Percentiles rank a stretch among this genome's conserved stretches.
Evolutionary conservation across 1,140 invertebrate species (phyloP).

Genomic region (Mya arenaria): DNA sequence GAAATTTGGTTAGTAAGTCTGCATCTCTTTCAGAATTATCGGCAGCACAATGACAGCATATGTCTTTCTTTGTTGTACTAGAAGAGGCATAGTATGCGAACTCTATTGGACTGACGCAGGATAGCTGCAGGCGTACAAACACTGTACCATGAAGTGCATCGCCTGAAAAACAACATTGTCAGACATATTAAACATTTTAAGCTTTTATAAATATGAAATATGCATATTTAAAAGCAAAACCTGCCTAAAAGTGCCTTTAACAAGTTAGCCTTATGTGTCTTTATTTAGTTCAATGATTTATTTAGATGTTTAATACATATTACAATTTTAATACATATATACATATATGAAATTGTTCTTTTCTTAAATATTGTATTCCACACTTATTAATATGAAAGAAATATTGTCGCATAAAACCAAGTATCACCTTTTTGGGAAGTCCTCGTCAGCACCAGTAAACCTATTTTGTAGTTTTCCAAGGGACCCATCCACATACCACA

Average conservation of each 20-base stretch:
- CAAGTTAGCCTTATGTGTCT: constrained; percentile 1
- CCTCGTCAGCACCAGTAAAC: constrained; percentile 18
- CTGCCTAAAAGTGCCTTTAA: constrained; percentile 4
- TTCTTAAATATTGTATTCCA: constrained; percentile 12
- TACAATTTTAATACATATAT: constrained; percentile 22
- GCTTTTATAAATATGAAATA: too few species aligned
- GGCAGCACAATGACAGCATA: not conserved
- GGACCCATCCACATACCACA: not conserved
- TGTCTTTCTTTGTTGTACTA: not conserved
- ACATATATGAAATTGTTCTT: too few species aligned
- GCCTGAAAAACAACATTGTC: not conserved
- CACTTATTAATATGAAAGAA: constrained; percentile 2
- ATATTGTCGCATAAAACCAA: constrained; percentile 15
- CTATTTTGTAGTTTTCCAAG: constrained; percentile 8
- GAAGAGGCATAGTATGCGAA: not conserved
- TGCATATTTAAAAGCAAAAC: not conserved
- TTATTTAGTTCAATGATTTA: constrained; percentile 16
- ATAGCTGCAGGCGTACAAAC: not conserved
- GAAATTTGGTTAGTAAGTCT: not conserved
- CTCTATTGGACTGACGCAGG: not conserved
- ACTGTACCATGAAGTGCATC: not conserved
- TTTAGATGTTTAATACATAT: constrained; percentile 21
- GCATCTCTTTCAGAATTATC: not conserved
- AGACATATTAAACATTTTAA: too few species aligned
- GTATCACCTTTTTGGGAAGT: constrained; percentile 14